Evolutionary conservation across 2,113 vertebrate genomes (phyloP), one percentile per base, ranked within the genome.

Genomic region (Aphyosemion australe): DNA sequence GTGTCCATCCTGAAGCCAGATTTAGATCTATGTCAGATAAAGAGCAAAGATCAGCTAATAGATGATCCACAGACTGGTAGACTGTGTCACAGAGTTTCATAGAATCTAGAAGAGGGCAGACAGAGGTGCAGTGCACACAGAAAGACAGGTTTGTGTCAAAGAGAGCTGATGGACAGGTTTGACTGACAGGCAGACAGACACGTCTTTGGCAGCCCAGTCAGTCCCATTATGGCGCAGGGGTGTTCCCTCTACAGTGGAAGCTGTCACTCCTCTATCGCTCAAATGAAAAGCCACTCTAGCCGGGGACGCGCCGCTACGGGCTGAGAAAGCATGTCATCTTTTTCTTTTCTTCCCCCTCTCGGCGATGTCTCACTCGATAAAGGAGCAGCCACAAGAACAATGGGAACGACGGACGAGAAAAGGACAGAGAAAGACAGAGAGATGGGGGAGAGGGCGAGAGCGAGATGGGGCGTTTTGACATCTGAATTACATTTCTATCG

Each of bases 301-400:
- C 75, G 72, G 81, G 88, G 87, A 90, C 83, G 90, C 80, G 88
- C 80, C 52, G 87, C 87, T 81, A 84, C 76, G 82, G 89, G 87
- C 87, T 91, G 86, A 91, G 90, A 93, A 93, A 91, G 90, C 91
- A 89, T 93, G 92, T 92, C 92, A 93, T 93, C 92, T 92, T 90
- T 89, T 90, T 77, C 86, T 81, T 88, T 86, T 84, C 83, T 89
- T 89, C 84, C 82, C 80, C 77, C 81, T 89, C 87, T 86, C 86
- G 80, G 88, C 85, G 86, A 92, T 87, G 90, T 90, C 90, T 90
- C 87, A 89, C 88, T 92, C 85, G 89, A 93, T 93, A 93, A 92
- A 92, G 88, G 89, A 92, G 91, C 91, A 89, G 91, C 88, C 72
- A 66, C 37, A 61, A 80, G 89, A 93, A 93, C 92, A 93, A 93